These are phyloP conservation scores for Osmoderma eremita DNA, from an alignment of 2,888 invertebrate species.

Conservation along the genomic window DNA sequence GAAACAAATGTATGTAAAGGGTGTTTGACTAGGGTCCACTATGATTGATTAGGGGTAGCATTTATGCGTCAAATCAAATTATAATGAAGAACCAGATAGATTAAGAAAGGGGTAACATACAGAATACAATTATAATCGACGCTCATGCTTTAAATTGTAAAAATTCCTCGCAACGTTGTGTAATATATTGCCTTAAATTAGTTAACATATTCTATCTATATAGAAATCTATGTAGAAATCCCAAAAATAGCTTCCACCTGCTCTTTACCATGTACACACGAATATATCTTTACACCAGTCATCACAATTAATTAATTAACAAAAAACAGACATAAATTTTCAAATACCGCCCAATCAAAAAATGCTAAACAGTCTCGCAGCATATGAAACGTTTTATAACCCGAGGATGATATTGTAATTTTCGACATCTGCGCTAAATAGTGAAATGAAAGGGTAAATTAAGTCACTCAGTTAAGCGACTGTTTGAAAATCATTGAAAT, in stretches of 20 bases:
- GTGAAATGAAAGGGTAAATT: constrained; percentile 23
- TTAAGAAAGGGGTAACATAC: constrained; percentile 5
- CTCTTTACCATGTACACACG: neutral
- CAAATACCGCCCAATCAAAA: neutral
- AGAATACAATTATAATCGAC: neutral
- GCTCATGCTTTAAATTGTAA: no score
- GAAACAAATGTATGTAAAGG: neutral
- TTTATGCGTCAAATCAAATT: constrained; percentile 22
- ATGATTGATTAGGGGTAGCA: constrained; percentile 27
- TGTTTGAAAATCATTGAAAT: constrained; percentile 18
- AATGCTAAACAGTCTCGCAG: neutral
- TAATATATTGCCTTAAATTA: no score
- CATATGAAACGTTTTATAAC: constrained; percentile 12
- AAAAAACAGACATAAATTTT: neutral
- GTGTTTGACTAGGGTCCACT: constrained; percentile 16
- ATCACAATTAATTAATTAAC: constrained; percentile 24
- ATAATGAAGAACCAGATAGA: constrained; percentile 4
- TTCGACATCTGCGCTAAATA: constrained; percentile 10
- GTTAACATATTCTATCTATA: no score
- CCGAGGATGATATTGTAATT: constrained; percentile 14
- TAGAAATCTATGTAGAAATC: neutral
- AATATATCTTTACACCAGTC: neutral
- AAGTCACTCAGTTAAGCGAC: constrained; percentile 6
- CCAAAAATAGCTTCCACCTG: neutral
- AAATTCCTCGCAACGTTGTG: no score